These are phyloP conservation scores for Scaptomyza tumidula DNA, from an alignment of 2,888 invertebrate genomes.

Conservation along the genomic window DNA sequence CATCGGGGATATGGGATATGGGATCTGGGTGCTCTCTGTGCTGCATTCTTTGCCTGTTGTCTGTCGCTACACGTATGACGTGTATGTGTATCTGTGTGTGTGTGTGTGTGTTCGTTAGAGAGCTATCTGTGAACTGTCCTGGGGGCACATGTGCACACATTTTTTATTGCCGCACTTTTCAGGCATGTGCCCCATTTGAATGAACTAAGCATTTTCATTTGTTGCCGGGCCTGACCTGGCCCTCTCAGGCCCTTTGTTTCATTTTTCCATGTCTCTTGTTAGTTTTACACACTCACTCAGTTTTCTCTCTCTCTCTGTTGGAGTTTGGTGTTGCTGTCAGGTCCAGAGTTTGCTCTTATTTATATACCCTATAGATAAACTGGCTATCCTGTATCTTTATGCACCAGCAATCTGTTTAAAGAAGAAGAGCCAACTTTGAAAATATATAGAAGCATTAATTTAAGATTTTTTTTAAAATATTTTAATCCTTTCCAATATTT, in stretches of 20 bases:
- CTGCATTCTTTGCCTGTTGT: conserved; percentile 32
- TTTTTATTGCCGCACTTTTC: conserved; percentile 69
- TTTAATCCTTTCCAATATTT: too few species aligned
- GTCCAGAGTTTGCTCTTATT: conserved; percentile 54
- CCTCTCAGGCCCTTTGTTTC: conserved; percentile 53
- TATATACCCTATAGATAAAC: conserved; percentile 15
- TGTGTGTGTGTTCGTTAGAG: conserved; percentile 31
- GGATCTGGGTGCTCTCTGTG: conserved; percentile 13
- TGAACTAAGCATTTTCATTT: conserved; percentile 68
- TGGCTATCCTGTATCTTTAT: too few species aligned
- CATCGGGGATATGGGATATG: too few species aligned
- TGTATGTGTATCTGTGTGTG: conserved; percentile 16
- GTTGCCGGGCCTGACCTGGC: conserved; percentile 22
- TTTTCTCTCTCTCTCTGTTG: neutral
- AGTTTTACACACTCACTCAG: neutral
- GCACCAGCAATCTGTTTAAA: neutral
- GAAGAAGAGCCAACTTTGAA: too few species aligned
- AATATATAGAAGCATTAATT: too few species aligned
- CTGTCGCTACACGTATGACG: conserved; percentile 9
- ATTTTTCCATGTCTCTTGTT: conserved; percentile 12
- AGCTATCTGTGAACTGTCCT: conserved; percentile 58
- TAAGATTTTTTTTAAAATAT: too few species aligned
- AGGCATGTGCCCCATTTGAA: conserved; percentile 66
- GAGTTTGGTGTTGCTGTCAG: neutral
- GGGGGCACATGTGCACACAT: conserved; percentile 57